Percentiles rank a stretch among this genome's conserved stretches.
Conservation (phyloP, 2,113 vertebrate genomes). For the Tychaedon coryphoeus region DNA sequence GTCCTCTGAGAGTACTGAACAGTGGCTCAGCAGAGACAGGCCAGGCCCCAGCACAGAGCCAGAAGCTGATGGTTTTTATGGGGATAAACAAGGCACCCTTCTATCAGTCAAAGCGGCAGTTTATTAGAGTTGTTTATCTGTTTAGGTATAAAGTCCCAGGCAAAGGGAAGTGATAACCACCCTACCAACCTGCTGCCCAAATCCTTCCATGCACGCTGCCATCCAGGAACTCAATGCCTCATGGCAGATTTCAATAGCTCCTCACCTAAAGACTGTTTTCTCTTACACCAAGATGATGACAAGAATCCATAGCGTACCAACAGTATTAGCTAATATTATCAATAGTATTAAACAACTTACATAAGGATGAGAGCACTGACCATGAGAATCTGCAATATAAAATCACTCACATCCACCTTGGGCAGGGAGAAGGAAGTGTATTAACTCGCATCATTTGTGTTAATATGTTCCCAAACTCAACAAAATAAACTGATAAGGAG, state of each 20-base stretch:
- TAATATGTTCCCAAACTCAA: neutral
- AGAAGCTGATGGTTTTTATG: neutral
- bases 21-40: neutral
- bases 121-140: neutral
- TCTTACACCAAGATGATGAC: neutral
- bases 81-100: neutral
- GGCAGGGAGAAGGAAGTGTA: neutral
- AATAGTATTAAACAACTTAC: neutral
- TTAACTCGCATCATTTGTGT: rapidly evolving
- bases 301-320: rapidly evolving
- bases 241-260: neutral
- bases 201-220: neutral
- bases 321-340: too few relatives aligned
- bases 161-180: too few relatives aligned
- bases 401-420: neutral
- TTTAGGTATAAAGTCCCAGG: neutral
- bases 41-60: neutral
- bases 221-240: neutral
- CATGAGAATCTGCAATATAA: neutral
- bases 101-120: rapidly evolving
- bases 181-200: neutral
- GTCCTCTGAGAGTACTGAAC: neutral
- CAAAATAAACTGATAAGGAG: neutral
- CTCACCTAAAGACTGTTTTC: neutral
- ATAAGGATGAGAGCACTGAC: neutral